Base-by-base conservation (phyloP, 2,113 vertebrate species). In the Girardinichthys multiradiatus region DNA sequence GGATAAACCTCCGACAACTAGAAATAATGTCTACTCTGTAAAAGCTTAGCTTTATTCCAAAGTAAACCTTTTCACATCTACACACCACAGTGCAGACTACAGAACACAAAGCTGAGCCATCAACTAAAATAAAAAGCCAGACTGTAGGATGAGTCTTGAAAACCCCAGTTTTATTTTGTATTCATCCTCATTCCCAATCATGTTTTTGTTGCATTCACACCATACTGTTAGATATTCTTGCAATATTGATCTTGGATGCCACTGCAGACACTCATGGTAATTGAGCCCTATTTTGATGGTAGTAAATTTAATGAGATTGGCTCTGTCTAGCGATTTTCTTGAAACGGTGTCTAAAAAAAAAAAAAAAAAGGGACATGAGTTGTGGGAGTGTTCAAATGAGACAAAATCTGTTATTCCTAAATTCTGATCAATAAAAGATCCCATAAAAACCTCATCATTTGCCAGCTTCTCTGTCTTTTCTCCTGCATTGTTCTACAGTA, bases 251-350 rank as follows among this genome's bases (percentile, higher is more conserved):
- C 76, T 73, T 42, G 64, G 65, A 75, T 87, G 82, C 80, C 86
- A 79, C 90, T 86, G 80, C 76, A 77, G 72, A 80, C 61, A 59
- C 64, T 57, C 17, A 28, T 64, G 77, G 85, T 89, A 91, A 92
- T 76, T 87, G 86, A 89, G 79, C 89, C 79, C 86, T 86, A 90
- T 91, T 88, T 86, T 83, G 86, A 89, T 89, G 85, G 81, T 76
- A 86, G 81, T 87, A 86, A 35, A 75, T 92, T 90, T 90, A 91
- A 92, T 92, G 82, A 89, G 71, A 76, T 80, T 81, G 86, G 83
- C 69, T 84, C 68, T 83, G 69, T 70, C 51, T 29, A 66, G 78
- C 68, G 70, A 89, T 88, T 70, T 59, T 63, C 1, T 4, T 8
- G 42, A 67, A 71, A 67, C 15, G 57, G 66, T 2, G 31, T n/a